Conservation (phyloP, 2,888 invertebrate genomes). For the Idaea biselata region DNA sequence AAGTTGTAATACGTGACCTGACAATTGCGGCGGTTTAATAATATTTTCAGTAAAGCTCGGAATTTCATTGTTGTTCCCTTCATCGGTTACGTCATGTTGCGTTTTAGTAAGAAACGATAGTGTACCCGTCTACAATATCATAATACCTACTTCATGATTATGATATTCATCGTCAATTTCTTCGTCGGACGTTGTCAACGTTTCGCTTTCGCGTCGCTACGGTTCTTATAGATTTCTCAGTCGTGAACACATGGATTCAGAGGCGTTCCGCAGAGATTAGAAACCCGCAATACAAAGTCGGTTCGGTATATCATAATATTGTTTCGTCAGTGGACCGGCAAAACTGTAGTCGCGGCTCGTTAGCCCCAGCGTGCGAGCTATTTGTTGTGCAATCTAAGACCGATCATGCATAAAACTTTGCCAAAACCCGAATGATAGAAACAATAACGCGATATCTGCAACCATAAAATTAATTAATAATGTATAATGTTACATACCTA, state of each 20-base stretch:
- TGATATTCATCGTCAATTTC: constrained; percentile 26
- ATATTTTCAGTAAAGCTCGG: constrained; percentile 26
- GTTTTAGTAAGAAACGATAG: not conserved
- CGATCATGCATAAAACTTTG: constrained; percentile 62
- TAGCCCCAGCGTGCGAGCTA: constrained; percentile 55
- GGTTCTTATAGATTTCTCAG: constrained; percentile 19
- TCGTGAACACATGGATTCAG: constrained; percentile 12
- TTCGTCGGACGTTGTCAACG: constrained; percentile 21
- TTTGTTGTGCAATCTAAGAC: constrained; percentile 52
- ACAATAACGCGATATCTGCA: constrained; percentile 24
- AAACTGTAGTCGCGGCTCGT: constrained; percentile 54
- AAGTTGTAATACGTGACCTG: constrained; percentile 48
- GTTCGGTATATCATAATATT: constrained; percentile 39
- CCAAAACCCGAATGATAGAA: constrained; percentile 44
- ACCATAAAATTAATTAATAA: constrained; percentile 30
- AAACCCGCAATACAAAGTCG: constrained; percentile 35
- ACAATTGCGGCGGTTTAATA: constrained; percentile 44
- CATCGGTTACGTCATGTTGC: not conserved
- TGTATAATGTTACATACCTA: constrained; percentile 23
- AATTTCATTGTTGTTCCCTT: not conserved
- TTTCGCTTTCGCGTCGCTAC: constrained; percentile 28
- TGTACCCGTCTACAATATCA: constrained; percentile 15
- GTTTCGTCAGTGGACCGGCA: constrained; percentile 54
- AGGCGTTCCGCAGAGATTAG: constrained; percentile 27
- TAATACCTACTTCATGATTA: constrained; percentile 30